A percentile compares a stretch with the other conserved stretches of the same genome.
Conservation (phyloP, 2,888 invertebrate genomes). For the Zeuzera pyrina region DNA sequence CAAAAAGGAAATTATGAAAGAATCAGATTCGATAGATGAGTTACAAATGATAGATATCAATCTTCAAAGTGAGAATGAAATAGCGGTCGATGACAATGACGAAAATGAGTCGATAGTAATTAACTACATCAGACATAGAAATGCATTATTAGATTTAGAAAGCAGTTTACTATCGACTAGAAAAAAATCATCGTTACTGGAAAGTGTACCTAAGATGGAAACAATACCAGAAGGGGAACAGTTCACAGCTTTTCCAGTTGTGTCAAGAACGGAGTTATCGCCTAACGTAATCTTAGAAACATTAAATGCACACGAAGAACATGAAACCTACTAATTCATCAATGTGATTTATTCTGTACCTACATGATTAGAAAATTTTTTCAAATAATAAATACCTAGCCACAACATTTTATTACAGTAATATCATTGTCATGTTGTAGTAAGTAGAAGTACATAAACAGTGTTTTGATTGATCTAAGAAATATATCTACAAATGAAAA, state of each 20-base stretch:
- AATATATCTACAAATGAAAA: too few relatives aligned
- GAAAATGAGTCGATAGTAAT: conserved; percentile 36
- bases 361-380: too few relatives aligned
- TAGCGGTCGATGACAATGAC: conserved; percentile 23
- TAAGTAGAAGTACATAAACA: too few relatives aligned
- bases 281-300: too few relatives aligned
- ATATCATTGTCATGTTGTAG: too few relatives aligned
- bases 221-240: conserved; percentile 40
- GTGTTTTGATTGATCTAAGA: too few relatives aligned
- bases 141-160: conserved; percentile 23
- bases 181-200: conserved; percentile 36
- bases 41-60: conserved; percentile 36
- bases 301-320: too few relatives aligned
- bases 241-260: conserved; percentile 23
- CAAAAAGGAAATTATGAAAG: conserved; percentile 9
- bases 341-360: too few relatives aligned
- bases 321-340: too few relatives aligned
- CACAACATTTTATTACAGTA: too few relatives aligned
- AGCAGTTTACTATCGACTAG: conserved; percentile 25
- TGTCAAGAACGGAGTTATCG: too few relatives aligned
- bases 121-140: conserved; percentile 36
- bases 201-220: conserved; percentile 43
- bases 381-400: too few relatives aligned
- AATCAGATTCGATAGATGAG: conserved; percentile 31
- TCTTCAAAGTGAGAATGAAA: conserved; percentile 36